Evolutionary conservation across 2,113 vertebrate genomes (phyloP), one percentile per base, ranked within the genome.

Genomic region (Triplophysa tibetana): DNA sequence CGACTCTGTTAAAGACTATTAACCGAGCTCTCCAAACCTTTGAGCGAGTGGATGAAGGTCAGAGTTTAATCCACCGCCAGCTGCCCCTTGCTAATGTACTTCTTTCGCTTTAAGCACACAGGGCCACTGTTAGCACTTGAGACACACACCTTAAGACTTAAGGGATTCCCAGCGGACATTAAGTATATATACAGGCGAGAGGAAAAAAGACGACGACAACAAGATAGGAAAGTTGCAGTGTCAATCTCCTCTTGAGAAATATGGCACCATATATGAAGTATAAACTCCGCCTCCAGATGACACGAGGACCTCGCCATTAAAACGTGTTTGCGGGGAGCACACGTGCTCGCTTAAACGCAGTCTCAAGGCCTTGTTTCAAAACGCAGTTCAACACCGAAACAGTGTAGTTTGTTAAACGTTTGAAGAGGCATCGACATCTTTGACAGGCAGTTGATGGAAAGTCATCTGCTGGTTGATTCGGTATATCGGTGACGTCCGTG

Each of bases 161-260:
- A 75, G 13, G 72, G 80, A 85, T 83, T 75, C 80, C 77, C 66
- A 69, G 84, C 75, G 79, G 81, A 87, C 26, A 16, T 72, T 63
- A 82, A 75, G 74, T 81, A 77, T 84, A 87, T 87, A 70, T 83
- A 87, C 82, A 86, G 69, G 33, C 62, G 66, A 66, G 52, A 73
- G 48, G 19, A 78, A 79, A 67, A 60, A 68, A 43, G 66, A 79
- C 52, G 68, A 63, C 66, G 50, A 75, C 48, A 50, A 61, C 38
- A 81, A 75, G 41, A 74, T 21, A 64, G 19, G 11, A 58, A 58
- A 77, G 74, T 63, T 70, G 58, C 16, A 23, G 52, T 41, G 62
- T 74, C 54, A 69, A 43, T 70, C 21, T 63, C 60, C 62, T 65
- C 70, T 61, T 58, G 24, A 45, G 56, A 64, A 24, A 63, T 48